Base-by-base conservation (phyloP, 2,113 vertebrate species). In the Sinosuthora webbiana region DNA sequence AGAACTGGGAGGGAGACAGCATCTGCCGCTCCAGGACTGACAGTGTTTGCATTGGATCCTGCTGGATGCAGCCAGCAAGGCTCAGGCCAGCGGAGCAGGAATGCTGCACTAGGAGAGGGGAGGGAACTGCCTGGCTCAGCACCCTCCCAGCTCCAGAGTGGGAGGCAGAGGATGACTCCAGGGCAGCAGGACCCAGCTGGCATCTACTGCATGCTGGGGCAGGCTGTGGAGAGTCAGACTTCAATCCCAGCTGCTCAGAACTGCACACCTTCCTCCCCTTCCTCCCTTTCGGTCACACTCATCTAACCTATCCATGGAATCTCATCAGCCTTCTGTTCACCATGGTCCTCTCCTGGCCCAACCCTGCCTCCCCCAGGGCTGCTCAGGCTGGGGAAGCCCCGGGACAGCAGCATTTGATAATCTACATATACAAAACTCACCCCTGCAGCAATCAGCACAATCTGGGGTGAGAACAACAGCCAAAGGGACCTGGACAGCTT, bases 111-210 rank as follows among this genome's bases (percentile, higher is more conserved):
- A 52, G 53, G 41, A 8, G 3, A 45, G 49, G 65, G 64, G 15
- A 4, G 6, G 60, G 78, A 3, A 2, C 37, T 85, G 85, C 74
- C 70, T 19, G 8, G 91, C 28, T 42, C 67, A 88, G 71, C 57
- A 73, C 8, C 49, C 71, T 62, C 71, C 82, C 87, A 68, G 77
- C 65, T 74, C 74, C 5, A 13, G 64, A 53, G 64, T n/a, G 3
- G 65, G 56, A 65, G 49, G 56, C 65, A 70, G 68, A 16, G 25
- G 35, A 20, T 7, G 37, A 47, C 55, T 76, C 30, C 16, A 19
- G 78, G 53, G 74, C 87, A 96, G 80, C 68, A 76, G 67, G 50
- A 90, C 89, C 30, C 83, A 92, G 91, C 59, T 35, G 64, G 89
- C 80, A 89, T 15, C 68, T 59, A 59, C 57, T 56, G 79, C 33